A percentile compares a stretch with the other conserved stretches of the same genome.
Evolutionary conservation across 2,888 invertebrate species (phyloP).

Genomic region (Hydrotaea diabolus): DNA sequence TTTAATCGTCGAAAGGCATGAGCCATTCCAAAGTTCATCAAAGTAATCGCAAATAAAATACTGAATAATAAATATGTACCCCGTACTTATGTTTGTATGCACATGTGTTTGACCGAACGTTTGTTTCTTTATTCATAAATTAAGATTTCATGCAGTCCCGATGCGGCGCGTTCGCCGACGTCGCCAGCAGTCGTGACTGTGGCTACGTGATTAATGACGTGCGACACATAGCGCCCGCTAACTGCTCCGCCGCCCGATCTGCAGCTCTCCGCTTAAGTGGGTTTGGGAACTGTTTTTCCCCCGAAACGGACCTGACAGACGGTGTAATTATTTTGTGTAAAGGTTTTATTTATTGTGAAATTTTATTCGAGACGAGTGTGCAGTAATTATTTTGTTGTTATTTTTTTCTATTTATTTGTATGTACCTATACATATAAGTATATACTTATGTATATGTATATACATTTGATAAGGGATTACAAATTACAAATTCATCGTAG

Average conservation of each 20-base stretch:
- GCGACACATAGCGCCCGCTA: constrained; percentile 1
- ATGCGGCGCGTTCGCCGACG: background rate
- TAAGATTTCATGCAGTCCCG: background rate
- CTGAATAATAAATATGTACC: background rate
- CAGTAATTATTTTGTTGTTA: background rate
- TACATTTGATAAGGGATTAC: constrained; percentile 2
- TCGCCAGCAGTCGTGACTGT: constrained; percentile 22
- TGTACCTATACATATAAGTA: too few relatives aligned
- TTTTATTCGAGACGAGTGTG: background rate
- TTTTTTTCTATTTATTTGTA: background rate
- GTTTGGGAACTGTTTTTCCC: constrained; percentile 5
- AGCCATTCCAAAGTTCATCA: background rate
- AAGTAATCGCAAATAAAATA: constrained; percentile 8
- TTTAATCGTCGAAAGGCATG: background rate
- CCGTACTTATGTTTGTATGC: too few relatives aligned
- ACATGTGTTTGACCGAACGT: background rate
- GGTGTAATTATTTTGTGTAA: background rate
- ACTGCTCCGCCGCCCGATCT: background rate
- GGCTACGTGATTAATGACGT: constrained; percentile 60
- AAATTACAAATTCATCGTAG: constrained; percentile 12
- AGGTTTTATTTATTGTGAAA: constrained; percentile 5
- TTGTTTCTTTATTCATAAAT: background rate
- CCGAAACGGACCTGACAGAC: background rate
- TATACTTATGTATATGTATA: too few relatives aligned
- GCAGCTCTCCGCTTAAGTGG: background rate